Evolutionary conservation across 1,140 invertebrate genomes (phyloP), one percentile per base, ranked within the genome.

Genomic region (Lasioglossum baleicum): DNA sequence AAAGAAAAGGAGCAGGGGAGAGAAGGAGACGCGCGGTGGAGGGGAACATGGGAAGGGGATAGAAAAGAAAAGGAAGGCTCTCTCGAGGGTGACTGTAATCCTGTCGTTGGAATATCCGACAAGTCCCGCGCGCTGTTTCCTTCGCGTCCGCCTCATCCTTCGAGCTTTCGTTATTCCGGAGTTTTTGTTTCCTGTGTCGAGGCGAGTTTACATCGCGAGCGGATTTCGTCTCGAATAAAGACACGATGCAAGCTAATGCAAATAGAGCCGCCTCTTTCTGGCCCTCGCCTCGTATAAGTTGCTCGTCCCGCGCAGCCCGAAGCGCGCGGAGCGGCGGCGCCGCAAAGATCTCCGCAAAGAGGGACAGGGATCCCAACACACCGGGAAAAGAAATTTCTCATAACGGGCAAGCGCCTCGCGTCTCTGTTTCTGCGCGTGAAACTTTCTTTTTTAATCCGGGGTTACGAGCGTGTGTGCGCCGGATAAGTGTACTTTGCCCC

Each of bases 101-200:
- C 81, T 83, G 81, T 86, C 81, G 81, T 72, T 83, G 77, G 77
- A 87, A 85, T 85, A 87, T 81, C 80, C 77, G 72, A 74, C 79
- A 40, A 79, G 68, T 35, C 79, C 53, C n/a, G 75, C 79, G 31
- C 51, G 60, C 64, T 63, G 68, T 56, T 53, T 7, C 61, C 40
- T 31, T 44, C 63, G 40, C 31, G 44, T 13, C 48, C 42, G 13
- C n/a, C 8, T 56, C 20, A 40, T 22, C 35, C 35, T 44, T 64
- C 63, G 75, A 40, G 69, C 31, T 67, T 75, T 69, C 51, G 66
- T 51, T 42, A 42, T 53, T n/a, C 40, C 58, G 31, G 74, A 72
- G 42, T 77, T 80, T 85, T 83, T 83, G 69, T 81, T 80, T 80
- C 67, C 58, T 15, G 31, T 51, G 44, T 58, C 76, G 42, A 42